phyloP scores from a whole-genome alignment of 2,113 vertebrate species.

The Martes martes region DNA sequence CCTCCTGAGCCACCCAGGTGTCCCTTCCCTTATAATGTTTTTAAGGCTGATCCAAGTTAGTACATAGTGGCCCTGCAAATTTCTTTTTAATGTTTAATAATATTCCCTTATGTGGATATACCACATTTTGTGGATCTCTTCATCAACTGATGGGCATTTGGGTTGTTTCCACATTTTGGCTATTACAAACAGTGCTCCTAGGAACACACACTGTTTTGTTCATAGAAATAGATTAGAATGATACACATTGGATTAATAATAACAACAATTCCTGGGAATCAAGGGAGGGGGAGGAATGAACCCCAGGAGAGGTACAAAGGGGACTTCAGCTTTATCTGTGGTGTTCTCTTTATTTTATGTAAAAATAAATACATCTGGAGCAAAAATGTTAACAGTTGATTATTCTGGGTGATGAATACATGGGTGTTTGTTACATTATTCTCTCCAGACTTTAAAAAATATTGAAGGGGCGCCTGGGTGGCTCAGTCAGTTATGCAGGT shows the following conservation, averaged over 20 bases:
- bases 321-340: conserved; percentile 11
- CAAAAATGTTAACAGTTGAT: not conserved
- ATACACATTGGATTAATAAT: not conserved
- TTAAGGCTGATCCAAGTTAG: not conserved
- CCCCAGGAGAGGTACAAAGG: not conserved
- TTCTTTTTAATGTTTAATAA: not conserved
- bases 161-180: not conserved
- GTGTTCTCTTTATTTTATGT: conserved; percentile 9
- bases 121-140: not conserved
- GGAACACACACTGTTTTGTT: not conserved
- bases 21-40: not conserved
- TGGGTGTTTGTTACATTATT: not conserved
- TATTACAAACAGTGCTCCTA: not conserved
- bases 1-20: no score
- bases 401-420: not conserved
- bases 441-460: not conserved
- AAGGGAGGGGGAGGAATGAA: not conserved
- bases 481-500: not conserved
- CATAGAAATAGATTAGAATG: not conserved
- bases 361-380: not conserved
- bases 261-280: conserved; percentile 1
- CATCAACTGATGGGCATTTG: not conserved
- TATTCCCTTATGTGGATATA: not conserved
- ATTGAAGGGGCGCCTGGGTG: not conserved
- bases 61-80: not conserved